Conservation (phyloP, 2,888 invertebrate genomes). For the Ernsta delagoae region DNA sequence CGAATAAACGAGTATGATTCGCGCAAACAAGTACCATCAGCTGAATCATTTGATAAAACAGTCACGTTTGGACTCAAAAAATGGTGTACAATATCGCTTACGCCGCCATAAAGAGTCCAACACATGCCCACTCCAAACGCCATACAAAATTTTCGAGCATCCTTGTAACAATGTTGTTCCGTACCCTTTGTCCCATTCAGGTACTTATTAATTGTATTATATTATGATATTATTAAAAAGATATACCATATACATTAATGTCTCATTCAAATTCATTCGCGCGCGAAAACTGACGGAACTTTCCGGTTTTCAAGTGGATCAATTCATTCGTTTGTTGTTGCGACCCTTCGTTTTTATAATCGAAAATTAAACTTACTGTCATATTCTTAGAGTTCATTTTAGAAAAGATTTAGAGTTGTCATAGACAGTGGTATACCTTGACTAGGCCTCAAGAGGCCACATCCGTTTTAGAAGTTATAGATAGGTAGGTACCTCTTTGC, state of each 20-base stretch:
- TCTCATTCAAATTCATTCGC: conserved; percentile 65
- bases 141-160: conserved; percentile 47
- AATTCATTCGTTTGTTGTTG: conserved; percentile 46
- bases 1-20: not conserved
- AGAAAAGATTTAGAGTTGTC: conserved; percentile 14
- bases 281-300: conserved; percentile 75
- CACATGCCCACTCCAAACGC: conserved; percentile 50
- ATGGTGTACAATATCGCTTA: conserved; percentile 39
- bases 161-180: conserved; percentile 49
- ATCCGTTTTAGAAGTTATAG: conserved; percentile 61
- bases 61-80: conserved; percentile 32
- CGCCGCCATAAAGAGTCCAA: conserved; percentile 38
- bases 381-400: conserved; percentile 34
- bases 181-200: conserved; percentile 52
- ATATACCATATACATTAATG: conserved; percentile 72
- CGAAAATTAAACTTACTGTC: conserved; percentile 20
- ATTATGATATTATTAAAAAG: conserved; percentile 78
- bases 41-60: conserved; percentile 15
- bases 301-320: conserved; percentile 79
- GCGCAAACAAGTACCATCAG: not conserved
- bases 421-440: conserved; percentile 42
- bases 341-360: conserved; percentile 3
- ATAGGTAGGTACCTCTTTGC: conserved; percentile 47
- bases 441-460: conserved; percentile 54
- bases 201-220: conserved; percentile 59